These are phyloP conservation scores for Crenichthys baileyi DNA, from an alignment of 2,797 vertebrate species.

Conservation along the genomic window DNA sequence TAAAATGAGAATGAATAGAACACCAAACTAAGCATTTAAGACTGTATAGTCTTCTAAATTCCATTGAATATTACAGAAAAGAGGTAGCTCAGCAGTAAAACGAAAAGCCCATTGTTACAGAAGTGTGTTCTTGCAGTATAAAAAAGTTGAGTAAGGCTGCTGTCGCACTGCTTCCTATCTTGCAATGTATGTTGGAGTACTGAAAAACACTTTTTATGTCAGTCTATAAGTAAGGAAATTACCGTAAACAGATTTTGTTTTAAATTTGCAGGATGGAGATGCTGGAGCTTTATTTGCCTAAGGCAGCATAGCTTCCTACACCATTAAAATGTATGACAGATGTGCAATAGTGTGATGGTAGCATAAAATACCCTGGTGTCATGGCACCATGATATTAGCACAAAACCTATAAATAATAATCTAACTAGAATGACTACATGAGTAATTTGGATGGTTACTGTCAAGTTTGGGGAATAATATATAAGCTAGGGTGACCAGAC, in stretches of 20 bases:
- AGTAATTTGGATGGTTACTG: neutral
- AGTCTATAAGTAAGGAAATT: neutral
- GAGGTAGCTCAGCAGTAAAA: neutral
- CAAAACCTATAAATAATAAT: neutral
- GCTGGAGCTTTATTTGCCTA: neutral
- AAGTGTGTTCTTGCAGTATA: neutral
- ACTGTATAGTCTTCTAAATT: slow-evolving; percentile 2
- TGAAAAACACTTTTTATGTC: neutral
- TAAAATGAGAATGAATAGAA: neutral
- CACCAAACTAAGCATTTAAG: slow-evolving; percentile 3
- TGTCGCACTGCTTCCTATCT: neutral
- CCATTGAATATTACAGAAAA: neutral
- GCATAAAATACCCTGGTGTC: neutral
- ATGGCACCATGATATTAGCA: neutral
- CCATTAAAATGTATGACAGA: neutral
- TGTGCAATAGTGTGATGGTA: neutral
- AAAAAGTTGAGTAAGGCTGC: neutral
- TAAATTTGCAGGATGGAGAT: neutral
- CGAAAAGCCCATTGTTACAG: neutral
- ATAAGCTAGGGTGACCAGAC: no score
- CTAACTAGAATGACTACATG: neutral
- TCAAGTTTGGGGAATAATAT: neutral
- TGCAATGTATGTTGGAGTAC: neutral
- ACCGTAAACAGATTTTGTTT: neutral
- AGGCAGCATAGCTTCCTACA: neutral